Percentiles rank a stretch among this genome's conserved stretches.
phyloP scores from a whole-genome alignment of 1,140 invertebrate genomes.

The Spodoptera frugiperda region DNA sequence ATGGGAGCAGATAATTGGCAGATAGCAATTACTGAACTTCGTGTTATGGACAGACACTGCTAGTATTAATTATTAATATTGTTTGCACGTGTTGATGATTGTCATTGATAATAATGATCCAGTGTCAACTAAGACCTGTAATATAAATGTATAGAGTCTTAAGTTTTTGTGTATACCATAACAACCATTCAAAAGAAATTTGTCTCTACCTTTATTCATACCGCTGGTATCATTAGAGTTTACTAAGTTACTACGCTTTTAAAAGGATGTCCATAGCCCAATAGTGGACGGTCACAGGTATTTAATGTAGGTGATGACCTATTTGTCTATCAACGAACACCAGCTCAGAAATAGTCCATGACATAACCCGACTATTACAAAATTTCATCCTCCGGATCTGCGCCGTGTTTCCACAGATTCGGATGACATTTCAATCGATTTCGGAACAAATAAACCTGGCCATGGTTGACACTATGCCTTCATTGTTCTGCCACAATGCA shows the following conservation, averaged over 20 bases:
- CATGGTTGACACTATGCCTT: constrained; percentile 30
- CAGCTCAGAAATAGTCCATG: too few species aligned
- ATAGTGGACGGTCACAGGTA: too few species aligned
- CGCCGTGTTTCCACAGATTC: constrained; percentile 6
- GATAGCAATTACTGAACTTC: not conserved
- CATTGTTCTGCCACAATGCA: constrained; percentile 30
- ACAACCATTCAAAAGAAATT: too few species aligned
- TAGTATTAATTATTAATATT: not conserved
- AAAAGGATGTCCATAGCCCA: too few species aligned
- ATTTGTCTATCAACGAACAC: too few species aligned
- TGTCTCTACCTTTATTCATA: too few species aligned
- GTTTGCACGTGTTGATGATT: not conserved
- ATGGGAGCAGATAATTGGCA: constrained; percentile 2
- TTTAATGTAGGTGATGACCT: too few species aligned
- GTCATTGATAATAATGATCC: not conserved
- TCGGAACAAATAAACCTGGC: constrained; percentile 34
- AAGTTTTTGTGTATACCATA: too few species aligned
- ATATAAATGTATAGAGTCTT: too few species aligned
- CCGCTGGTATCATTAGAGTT: too few species aligned
- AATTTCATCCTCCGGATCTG: constrained; percentile 26
- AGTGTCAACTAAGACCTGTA: too few species aligned
- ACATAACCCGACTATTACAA: not conserved
- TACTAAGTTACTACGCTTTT: too few species aligned
- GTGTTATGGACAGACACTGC: not conserved
- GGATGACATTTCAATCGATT: constrained; percentile 39